phyloP scores from a whole-genome alignment of 2,888 invertebrate genomes.

The Melieria picta region DNA sequence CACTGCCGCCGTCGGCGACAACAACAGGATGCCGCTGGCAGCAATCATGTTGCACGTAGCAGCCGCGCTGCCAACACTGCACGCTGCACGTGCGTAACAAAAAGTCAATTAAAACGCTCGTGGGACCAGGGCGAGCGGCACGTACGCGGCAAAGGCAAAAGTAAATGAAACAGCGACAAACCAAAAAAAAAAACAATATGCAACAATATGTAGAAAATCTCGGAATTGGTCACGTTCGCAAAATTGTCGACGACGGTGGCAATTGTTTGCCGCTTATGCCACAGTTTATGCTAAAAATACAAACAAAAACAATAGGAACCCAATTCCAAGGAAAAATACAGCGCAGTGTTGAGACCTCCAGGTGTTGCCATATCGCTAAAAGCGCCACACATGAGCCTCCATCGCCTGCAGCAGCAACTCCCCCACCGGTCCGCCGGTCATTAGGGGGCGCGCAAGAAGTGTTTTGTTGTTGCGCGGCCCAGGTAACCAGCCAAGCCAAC shows the following conservation, averaged over 20 bases:
- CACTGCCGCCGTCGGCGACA: neutral
- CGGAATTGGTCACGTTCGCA: conserved; percentile 25
- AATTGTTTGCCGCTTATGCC: too few species aligned
- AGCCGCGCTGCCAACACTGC: neutral
- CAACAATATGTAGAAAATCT: conserved; percentile 10
- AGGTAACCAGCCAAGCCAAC: too few species aligned
- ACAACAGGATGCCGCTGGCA: conserved; percentile 2
- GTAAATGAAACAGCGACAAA: neutral
- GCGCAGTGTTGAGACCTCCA: conserved; percentile 9
- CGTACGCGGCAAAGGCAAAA: conserved; percentile 21
- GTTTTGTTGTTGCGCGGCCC: too few species aligned
- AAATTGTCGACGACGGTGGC: too few species aligned
- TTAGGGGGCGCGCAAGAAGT: too few species aligned
- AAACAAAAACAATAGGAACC: too few species aligned
- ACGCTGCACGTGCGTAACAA: conserved; percentile 29
- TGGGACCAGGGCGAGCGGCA: neutral
- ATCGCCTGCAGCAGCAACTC: too few species aligned
- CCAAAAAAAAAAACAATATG: neutral
- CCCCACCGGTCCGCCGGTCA: too few species aligned
- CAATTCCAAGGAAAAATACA: too few species aligned
- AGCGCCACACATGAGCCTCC: too few species aligned
- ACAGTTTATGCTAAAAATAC: too few species aligned
- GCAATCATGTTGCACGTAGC: neutral
- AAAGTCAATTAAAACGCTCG: conserved; percentile 27
- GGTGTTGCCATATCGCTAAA: conserved; percentile 11